phyloP scores from a whole-genome alignment of 2,888 invertebrate genomes.

The Pandemis cinnamomeana region DNA sequence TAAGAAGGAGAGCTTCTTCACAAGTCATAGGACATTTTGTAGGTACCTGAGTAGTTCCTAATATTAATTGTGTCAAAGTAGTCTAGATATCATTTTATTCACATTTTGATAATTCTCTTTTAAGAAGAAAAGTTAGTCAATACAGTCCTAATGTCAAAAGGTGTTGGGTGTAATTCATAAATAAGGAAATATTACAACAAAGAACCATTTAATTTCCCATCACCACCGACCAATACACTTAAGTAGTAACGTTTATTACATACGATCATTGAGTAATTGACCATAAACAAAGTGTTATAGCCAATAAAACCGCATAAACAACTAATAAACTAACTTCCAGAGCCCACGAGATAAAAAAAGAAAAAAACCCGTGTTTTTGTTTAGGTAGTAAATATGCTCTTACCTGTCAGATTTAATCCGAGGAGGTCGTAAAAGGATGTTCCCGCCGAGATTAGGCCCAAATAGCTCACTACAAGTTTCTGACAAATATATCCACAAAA shows the following conservation, averaged over 20 bases:
- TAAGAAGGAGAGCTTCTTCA: too few relatives aligned
- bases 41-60: too few relatives aligned
- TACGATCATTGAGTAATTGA: background rate
- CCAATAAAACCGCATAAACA: background rate
- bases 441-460: constrained; percentile 10
- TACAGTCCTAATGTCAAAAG: too few relatives aligned
- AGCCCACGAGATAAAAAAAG: background rate
- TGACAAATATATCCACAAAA: background rate
- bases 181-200: background rate
- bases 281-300: constrained; percentile 2
- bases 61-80: too few relatives aligned
- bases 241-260: background rate
- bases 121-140: too few relatives aligned
- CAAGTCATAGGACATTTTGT: too few relatives aligned
- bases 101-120: too few relatives aligned
- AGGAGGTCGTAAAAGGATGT: constrained; percentile 19
- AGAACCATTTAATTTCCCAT: background rate
- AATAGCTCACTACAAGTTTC: constrained; percentile 3
- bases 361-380: constrained; percentile 2
- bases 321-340: background rate
- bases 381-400: background rate
- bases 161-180: background rate
- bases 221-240: background rate
- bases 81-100: too few relatives aligned
- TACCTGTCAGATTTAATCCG: constrained; percentile 5